Conservation (phyloP, 1,140 invertebrate species). For the Drosophila melanica region DNA sequence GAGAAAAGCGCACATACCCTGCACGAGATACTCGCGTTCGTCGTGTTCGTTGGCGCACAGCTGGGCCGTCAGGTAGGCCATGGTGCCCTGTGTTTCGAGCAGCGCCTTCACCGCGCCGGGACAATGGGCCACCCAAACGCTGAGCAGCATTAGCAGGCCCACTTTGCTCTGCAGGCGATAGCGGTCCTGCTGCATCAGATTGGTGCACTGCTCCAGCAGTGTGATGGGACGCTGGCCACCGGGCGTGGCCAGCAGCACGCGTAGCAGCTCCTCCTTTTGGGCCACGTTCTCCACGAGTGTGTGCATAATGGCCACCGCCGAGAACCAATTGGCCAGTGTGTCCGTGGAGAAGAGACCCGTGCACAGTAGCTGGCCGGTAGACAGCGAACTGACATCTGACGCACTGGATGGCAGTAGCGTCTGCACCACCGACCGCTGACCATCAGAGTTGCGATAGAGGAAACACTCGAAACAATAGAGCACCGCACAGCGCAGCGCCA, state of each 20-base stretch:
- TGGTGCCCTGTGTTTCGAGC: conserved; percentile 92
- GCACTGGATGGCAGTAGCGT: conserved; percentile 94
- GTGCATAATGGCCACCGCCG: conserved; percentile 95
- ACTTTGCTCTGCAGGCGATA: conserved; percentile 94
- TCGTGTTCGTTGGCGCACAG: conserved; percentile 92
- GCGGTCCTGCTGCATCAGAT: conserved; percentile 92
- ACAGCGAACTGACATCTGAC: conserved; percentile 88
- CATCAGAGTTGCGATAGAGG: conserved; percentile 96
- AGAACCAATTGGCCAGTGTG: conserved; percentile 98
- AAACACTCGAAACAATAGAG: conserved; percentile 99
- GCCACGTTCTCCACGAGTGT: conserved; percentile 94
- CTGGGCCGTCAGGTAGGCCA: conserved; percentile 93
- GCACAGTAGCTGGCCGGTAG: conserved; percentile 96
- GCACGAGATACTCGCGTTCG: conserved; percentile 93
- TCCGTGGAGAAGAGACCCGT: conserved; percentile 96
- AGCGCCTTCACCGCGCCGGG: conserved; percentile 93
- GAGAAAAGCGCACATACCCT: conserved; percentile 96
- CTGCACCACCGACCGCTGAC: conserved; percentile 94
- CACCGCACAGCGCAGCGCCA: conserved; percentile 95
- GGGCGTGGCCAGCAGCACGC: conserved; percentile 95
- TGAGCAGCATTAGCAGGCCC: conserved; percentile 95
- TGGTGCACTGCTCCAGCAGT: conserved; percentile 93
- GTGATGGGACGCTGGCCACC: conserved; percentile 93
- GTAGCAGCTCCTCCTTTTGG: conserved; percentile 96
- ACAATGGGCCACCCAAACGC: conserved; percentile 95